phyloP scores from a whole-genome alignment of 2,888 invertebrate genomes.

The Drosophila siamana region DNA sequence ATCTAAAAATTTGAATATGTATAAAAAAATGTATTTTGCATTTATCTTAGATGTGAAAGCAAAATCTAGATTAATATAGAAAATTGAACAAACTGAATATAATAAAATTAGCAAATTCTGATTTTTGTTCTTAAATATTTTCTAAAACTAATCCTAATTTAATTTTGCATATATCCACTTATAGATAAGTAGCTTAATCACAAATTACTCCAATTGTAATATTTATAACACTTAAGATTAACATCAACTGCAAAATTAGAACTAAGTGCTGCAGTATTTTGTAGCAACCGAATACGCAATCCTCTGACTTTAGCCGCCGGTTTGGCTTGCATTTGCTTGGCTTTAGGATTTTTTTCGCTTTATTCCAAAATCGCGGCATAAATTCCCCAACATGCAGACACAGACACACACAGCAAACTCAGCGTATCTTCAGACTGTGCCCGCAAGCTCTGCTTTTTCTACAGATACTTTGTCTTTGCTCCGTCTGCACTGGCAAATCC shows the following conservation, averaged over 20 bases:
- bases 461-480: conserved; percentile 75
- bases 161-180: too few species aligned
- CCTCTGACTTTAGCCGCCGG: conserved; percentile 37
- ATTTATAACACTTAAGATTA: neutral
- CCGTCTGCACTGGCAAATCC: conserved; percentile 76
- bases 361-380: conserved; percentile 65
- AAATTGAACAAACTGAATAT: too few species aligned
- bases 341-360: conserved; percentile 34
- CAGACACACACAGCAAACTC: conserved; percentile 48
- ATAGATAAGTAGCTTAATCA: too few species aligned
- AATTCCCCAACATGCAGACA: conserved; percentile 63
- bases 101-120: too few species aligned
- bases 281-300: conserved; percentile 58
- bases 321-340: conserved; percentile 59
- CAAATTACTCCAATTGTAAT: neutral
- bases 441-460: conserved; percentile 47
- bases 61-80: too few species aligned
- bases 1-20: too few species aligned
- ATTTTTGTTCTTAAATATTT: too few species aligned
- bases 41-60: too few species aligned
- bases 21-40: too few species aligned
- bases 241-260: neutral
- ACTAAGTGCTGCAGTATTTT: conserved; percentile 23
- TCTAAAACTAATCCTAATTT: too few species aligned
- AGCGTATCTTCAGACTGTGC: conserved; percentile 50